Conservation (phyloP, 2,113 vertebrate genomes). For the Amphiprion ocellaris region DNA sequence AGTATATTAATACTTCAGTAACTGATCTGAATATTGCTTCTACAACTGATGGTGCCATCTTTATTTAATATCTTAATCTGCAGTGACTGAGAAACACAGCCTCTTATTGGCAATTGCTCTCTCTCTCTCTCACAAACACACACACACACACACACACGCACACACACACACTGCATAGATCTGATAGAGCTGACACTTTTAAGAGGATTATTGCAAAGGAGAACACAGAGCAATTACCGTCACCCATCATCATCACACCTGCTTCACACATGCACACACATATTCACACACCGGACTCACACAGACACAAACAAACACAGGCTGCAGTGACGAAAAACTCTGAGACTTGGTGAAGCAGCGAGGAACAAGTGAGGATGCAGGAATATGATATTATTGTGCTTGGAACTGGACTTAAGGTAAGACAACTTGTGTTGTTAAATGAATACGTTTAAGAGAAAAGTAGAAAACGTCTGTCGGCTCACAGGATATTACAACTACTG, state of each 20-base stretch:
- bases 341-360: not conserved
- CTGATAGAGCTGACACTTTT: slow-evolving; percentile 28
- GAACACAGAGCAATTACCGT: slow-evolving; percentile 61
- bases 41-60: not conserved
- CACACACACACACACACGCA: slow-evolving; percentile 3
- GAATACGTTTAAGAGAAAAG: not conserved
- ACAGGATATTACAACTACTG: too few relatives aligned
- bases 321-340: not conserved
- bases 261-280: slow-evolving; percentile 14
- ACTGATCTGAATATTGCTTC: too few relatives aligned
- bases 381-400: slow-evolving; percentile 95
- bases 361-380: slow-evolving; percentile 74
- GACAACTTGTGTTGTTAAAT: slow-evolving; percentile 18
- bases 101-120: not conserved
- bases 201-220: slow-evolving; percentile 72
- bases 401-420: slow-evolving; percentile 95
- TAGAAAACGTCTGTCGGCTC: too few relatives aligned
- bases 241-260: slow-evolving; percentile 53
- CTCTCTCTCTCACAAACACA: not conserved
- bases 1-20: not conserved
- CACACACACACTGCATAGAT: slow-evolving; percentile 26
- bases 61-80: slow-evolving; percentile 4
- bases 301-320: not conserved
- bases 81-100: not conserved
- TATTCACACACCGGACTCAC: not conserved